Conservation (phyloP, 2,113 vertebrate species). For the Neofelis nebulosa region DNA sequence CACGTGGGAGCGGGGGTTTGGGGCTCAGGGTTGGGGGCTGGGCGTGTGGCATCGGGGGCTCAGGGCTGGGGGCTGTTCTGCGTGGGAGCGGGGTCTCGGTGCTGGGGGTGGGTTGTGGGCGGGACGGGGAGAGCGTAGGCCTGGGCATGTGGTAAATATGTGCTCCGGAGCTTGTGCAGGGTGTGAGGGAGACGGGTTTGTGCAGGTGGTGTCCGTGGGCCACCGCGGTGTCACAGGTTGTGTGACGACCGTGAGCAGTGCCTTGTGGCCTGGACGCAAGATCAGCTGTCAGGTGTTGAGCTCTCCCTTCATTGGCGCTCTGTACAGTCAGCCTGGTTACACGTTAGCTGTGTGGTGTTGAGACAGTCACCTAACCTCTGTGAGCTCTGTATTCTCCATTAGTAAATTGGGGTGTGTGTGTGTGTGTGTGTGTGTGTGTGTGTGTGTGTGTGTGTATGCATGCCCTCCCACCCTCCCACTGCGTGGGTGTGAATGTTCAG, state of each 20-base stretch:
- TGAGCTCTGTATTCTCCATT: not conserved
- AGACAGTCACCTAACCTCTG: not conserved
- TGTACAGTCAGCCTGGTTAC: not conserved
- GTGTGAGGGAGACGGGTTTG: accelerated
- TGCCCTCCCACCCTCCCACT: not conserved
- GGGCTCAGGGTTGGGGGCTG: too few species aligned
- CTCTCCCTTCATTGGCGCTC: not conserved
- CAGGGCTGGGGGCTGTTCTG: too few species aligned
- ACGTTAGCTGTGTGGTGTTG: not conserved
- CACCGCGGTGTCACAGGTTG: not conserved
- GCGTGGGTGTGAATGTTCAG: too few species aligned
- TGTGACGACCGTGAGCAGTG: not conserved
- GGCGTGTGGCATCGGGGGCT: too few species aligned
- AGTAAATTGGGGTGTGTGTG: not conserved
- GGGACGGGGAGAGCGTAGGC: accelerated
- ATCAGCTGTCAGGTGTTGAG: not conserved
- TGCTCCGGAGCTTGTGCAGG: not conserved
- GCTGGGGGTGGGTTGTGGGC: too few species aligned
- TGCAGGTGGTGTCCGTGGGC: not conserved
- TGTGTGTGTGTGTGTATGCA: accelerated
- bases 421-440: not conserved
- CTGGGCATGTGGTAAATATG: too few species aligned
- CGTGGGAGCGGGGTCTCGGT: too few species aligned
- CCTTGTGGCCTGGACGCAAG: not conserved
- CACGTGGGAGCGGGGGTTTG: too few species aligned